These are phyloP conservation scores for Limanda limanda DNA, from an alignment of 2,113 vertebrate species.

Conservation along the genomic window DNA sequence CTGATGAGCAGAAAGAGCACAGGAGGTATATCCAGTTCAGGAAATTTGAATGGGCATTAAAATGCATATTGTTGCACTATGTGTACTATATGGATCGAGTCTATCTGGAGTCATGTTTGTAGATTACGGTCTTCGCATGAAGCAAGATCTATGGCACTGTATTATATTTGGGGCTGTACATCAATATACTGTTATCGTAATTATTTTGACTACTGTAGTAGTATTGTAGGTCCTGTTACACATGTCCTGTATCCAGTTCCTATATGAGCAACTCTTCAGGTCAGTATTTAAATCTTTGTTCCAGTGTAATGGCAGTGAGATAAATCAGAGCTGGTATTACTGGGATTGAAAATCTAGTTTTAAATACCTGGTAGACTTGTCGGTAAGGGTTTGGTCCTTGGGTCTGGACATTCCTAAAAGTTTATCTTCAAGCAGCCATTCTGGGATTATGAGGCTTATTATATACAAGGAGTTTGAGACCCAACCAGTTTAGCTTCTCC, in stretches of 20 bases:
- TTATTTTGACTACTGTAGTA: neutral
- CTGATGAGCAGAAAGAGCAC: conserved; percentile 59
- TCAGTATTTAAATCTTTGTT: no score
- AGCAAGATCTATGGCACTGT: neutral
- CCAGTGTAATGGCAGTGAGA: no score
- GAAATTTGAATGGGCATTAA: conserved; percentile 53
- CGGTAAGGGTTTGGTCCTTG: no score
- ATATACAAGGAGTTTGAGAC: neutral
- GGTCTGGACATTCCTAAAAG: no score
- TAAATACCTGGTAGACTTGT: no score
- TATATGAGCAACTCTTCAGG: no score
- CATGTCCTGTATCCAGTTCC: no score
- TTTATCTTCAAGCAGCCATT: neutral
- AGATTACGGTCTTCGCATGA: neutral
- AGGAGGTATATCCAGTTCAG: conserved; percentile 43
- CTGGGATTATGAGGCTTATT: neutral
- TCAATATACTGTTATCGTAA: neutral
- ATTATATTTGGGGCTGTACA: neutral
- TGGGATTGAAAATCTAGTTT: no score
- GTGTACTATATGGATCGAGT: neutral
- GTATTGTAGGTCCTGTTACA: neutral
- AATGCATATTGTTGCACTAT: conserved; percentile 40
- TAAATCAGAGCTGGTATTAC: no score
- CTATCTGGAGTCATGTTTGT: conserved; percentile 13
- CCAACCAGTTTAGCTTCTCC: no score